Base-by-base conservation (phyloP, 2,113 vertebrate species). In the Pseudorectes ferrugineus region DNA sequence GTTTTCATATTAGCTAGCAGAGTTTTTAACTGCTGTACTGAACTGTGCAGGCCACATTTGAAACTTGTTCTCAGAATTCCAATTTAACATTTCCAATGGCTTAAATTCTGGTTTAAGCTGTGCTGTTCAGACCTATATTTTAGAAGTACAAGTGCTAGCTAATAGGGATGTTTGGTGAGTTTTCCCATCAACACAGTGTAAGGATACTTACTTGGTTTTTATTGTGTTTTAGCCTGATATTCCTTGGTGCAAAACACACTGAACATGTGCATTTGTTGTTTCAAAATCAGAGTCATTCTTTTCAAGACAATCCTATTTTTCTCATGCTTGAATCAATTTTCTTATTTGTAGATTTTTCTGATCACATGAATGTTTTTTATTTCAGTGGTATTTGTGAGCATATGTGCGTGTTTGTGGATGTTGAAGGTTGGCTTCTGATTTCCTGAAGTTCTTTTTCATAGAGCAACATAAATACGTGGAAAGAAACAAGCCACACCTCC, bases 361-460 rank as follows among this genome's bases (percentile, higher is more conserved):
- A 58, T 79, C 35, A 25, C 9, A 3, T 8, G 4, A 35, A 14
- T 57, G 9, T 2, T 57, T 90, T 45, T 45, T 28, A 31, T 88
- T 85, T 70, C 9, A 19, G 3, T 36, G 10, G 13, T 43, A 26
- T 63, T 48, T 54, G 23, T 42, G 11, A 40, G 8, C 5, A 1
- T 22, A 4, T 8, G 10, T 62, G 11, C 0, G 1, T 36, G 11
- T 17, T 15, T 31, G 11, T 51, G 10, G 6, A 20, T 6, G 29
- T 45, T 17, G 5, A 51, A 48, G 13, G 10, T 12, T 63, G 18
- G 6, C 19, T 76, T 84, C 14, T 63, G 31, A 63, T 54, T 68
- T 72, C 38, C 14, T 40, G 15, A 63, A 76, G 49, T 67, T 40
- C 11, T 81, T 84, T 48, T 21, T 23, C 12, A 21, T 33, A 74